phyloP scores from a whole-genome alignment of 2,888 invertebrate genomes.

The Xylocampa areola region DNA sequence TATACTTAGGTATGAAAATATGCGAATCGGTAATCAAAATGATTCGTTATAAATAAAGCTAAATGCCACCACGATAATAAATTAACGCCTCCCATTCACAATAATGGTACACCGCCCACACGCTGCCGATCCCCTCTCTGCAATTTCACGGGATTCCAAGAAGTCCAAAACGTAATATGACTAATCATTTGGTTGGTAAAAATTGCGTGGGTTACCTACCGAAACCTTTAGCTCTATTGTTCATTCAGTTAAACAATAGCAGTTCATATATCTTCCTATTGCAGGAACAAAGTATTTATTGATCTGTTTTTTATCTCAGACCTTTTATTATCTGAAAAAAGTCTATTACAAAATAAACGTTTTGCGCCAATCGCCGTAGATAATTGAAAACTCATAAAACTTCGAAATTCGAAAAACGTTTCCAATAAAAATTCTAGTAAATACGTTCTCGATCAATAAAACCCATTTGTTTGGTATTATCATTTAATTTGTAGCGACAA shows the following conservation, averaged over 20 bases:
- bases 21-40: conserved; percentile 49
- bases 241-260: conserved; percentile 11
- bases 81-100: conserved; percentile 85
- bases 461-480: conserved; percentile 12
- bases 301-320: too few relatives aligned
- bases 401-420: not conserved
- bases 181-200: conserved; percentile 56
- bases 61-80: conserved; percentile 73
- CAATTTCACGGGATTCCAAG: conserved; percentile 77
- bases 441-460: conserved; percentile 25
- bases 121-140: conserved; percentile 77
- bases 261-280: not conserved
- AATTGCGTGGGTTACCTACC: conserved; percentile 24
- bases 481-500: conserved; percentile 32
- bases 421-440: not conserved
- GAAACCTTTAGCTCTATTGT: conserved; percentile 14
- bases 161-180: conserved; percentile 67
- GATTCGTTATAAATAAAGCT: conserved; percentile 65
- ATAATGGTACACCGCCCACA: conserved; percentile 80
- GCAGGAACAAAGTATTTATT: too few relatives aligned
- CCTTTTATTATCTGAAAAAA: not conserved
- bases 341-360: not conserved
- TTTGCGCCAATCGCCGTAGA: conserved; percentile 1
- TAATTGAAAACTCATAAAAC: conserved; percentile 10
- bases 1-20: conserved; percentile 38